Base-by-base conservation (phyloP, 2,113 vertebrate genomes). In the Hyperoodon ampullatus region DNA sequence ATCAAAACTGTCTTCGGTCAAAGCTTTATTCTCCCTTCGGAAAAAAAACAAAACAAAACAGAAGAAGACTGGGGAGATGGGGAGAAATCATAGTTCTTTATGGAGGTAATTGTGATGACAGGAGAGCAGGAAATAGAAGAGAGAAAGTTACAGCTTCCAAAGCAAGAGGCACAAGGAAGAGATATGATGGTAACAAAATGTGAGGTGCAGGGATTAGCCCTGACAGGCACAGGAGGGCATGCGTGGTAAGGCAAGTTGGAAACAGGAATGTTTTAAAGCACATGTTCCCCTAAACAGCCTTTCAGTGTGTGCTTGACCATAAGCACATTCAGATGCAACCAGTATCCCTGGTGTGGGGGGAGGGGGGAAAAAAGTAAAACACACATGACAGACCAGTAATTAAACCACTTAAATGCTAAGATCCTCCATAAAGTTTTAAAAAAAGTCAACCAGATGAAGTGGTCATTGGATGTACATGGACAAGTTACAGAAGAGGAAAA, bases 1-100 rank as follows among this genome's bases (percentile, higher is more conserved):
- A 95, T 97, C 92, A 97, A 92, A 95, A 90, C 70, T 89, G 89
- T 96, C 93, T 95, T 95, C 30, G 18, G 47, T 33, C 85, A 95
- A 95, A 93, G 70, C 87, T 97, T 97, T 97, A 96, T 71, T 95
- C 63, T 93, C 44, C 8, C 28, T 93, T 86, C 71, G 42, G n/a
- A 77, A 68, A 61, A 90, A 71, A 42, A 61, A 50, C 75, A 68
- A 84, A 75, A n/a, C n/a, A 61, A 78, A 39, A 39, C 4, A 39
- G 39, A 39, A 42, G 83, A 19, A n/a, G 35, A 6, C 39, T 60
- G 6, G 0, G 33, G 50, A 26, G 39, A 15, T 2, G 15, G n/a
- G 66, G 12, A 74, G 74, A 81, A 77, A 75, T 85, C 61, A 83
- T 93, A 55, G 83, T 81, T 88, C 75, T 97, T 95, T 88, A 71